A percentile compares a stretch with the other conserved stretches of the same genome.
phyloP scores from a whole-genome alignment of 2,113 vertebrate species.

The Seriola dumerili region DNA sequence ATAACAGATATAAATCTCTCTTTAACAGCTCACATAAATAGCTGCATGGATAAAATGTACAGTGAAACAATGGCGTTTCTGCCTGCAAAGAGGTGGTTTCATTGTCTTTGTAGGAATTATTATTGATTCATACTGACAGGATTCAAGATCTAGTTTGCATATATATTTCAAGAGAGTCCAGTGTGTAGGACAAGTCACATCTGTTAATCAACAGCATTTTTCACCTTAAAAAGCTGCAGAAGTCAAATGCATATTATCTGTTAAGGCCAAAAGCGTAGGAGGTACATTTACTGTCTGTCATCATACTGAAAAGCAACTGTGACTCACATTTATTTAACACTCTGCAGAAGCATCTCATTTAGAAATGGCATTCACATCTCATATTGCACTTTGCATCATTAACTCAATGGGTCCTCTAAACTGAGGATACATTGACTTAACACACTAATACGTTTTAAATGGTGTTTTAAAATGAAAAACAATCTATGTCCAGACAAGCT shows the following conservation, averaged over 20 bases:
- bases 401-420: not conserved
- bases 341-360: slow-evolving; percentile 14
- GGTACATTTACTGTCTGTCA: slow-evolving; percentile 16
- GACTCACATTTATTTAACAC: slow-evolving; percentile 50
- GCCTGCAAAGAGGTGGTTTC: not conserved
- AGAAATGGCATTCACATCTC: slow-evolving; percentile 22
- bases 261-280: not conserved
- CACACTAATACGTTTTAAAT: too few relatives aligned
- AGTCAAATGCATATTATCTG: slow-evolving; percentile 7
- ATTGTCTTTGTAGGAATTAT: not conserved
- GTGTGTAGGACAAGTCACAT: not conserved
- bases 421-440: not conserved
- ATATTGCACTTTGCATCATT: not conserved
- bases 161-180: not conserved
- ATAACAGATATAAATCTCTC: not conserved
- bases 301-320: slow-evolving; percentile 55
- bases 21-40: not conserved
- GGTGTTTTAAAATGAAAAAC: too few relatives aligned
- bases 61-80: not conserved
- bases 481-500: too few relatives aligned
- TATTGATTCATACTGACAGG: not conserved
- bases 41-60: not conserved
- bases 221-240: not conserved
- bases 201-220: not conserved
- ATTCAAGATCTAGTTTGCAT: not conserved